These are phyloP conservation scores for Dallia pectoralis DNA, from an alignment of 2,797 vertebrate genomes.

Conservation along the genomic window DNA sequence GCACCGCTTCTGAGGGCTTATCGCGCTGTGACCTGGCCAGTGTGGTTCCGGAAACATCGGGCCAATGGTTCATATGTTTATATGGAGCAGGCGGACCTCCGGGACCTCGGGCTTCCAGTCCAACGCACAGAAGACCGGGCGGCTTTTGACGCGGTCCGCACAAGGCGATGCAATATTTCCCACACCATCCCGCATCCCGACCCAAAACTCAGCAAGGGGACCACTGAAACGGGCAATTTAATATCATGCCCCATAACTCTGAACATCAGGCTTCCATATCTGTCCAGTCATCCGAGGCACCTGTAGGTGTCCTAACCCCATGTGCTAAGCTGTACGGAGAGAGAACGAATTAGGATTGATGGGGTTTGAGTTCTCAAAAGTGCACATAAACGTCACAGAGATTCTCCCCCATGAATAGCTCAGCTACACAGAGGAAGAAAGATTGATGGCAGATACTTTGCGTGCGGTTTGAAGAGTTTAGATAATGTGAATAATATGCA, in stretches of 20 bases:
- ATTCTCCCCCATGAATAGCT: neutral
- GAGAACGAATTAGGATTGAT: slow-evolving; percentile 40
- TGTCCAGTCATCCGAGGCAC: slow-evolving; percentile 43
- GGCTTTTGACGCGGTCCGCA: slow-evolving; percentile 20
- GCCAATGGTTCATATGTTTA: slow-evolving; percentile 62
- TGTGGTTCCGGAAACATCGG: slow-evolving; percentile 44
- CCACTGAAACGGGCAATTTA: slow-evolving; percentile 59
- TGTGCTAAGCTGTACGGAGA: slow-evolving; percentile 31
- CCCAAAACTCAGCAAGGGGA: slow-evolving; percentile 11
- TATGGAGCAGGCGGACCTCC: slow-evolving; percentile 49
- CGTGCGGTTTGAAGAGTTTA: neutral
- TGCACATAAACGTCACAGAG: slow-evolving; percentile 9
- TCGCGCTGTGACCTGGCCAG: slow-evolving; percentile 54
- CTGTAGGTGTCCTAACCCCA: slow-evolving; percentile 40
- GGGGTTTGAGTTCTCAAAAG: slow-evolving; percentile 2
- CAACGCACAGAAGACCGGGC: slow-evolving; percentile 40
- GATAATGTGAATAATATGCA: neutral
- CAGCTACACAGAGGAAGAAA: neutral
- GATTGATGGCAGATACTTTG: neutral
- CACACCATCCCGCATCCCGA: neutral
- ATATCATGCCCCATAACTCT: slow-evolving; percentile 59
- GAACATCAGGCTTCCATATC: slow-evolving; percentile 58
- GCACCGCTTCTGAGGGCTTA: slow-evolving; percentile 61
- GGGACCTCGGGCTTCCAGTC: slow-evolving; percentile 51
- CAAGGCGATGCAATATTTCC: neutral